A percentile compares a stretch with the other conserved stretches of the same genome.
These are phyloP conservation scores for Hyles euphorbiae DNA, from an alignment of 1,140 invertebrate species.

Conservation along the genomic window DNA sequence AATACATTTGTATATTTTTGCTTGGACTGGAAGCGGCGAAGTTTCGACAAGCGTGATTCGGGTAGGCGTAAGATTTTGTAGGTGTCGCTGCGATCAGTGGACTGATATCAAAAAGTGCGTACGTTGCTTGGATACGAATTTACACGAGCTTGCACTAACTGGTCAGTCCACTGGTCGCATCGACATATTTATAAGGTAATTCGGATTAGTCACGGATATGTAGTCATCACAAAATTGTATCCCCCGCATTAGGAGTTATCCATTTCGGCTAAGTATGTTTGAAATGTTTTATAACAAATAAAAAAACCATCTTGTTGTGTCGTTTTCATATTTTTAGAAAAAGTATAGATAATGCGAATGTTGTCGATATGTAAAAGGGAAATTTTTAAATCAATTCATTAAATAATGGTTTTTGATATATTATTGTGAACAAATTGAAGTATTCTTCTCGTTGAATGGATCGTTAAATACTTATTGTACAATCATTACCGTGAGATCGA, in stretches of 20 bases:
- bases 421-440: constrained; percentile 61
- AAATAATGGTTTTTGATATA: constrained; percentile 54
- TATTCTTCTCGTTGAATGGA: constrained; percentile 63
- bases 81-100: constrained; percentile 30
- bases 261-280: constrained; percentile 53
- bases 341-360: constrained; percentile 53
- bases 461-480: constrained; percentile 62
- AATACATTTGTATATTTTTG: constrained; percentile 68
- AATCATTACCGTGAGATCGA: constrained; percentile 61
- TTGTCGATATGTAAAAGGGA: constrained; percentile 33
- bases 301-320: constrained; percentile 61
- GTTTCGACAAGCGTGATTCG: constrained; percentile 43
- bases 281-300: constrained; percentile 50
- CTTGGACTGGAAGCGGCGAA: constrained; percentile 46
- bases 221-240: constrained; percentile 67
- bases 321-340: constrained; percentile 67
- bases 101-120: constrained; percentile 3
- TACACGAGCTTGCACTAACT: not conserved
- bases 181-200: constrained; percentile 44
- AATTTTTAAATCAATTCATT: constrained; percentile 39
- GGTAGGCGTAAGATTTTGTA: constrained; percentile 33
- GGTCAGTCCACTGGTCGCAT: constrained; percentile 6
- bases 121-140: not conserved
- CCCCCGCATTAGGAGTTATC: constrained; percentile 49
- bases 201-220: constrained; percentile 54